Conservation (phyloP, 30 jellyfish, hydroid and myxozoan genomes). For the Hydractinia symbiolongicarpus region DNA sequence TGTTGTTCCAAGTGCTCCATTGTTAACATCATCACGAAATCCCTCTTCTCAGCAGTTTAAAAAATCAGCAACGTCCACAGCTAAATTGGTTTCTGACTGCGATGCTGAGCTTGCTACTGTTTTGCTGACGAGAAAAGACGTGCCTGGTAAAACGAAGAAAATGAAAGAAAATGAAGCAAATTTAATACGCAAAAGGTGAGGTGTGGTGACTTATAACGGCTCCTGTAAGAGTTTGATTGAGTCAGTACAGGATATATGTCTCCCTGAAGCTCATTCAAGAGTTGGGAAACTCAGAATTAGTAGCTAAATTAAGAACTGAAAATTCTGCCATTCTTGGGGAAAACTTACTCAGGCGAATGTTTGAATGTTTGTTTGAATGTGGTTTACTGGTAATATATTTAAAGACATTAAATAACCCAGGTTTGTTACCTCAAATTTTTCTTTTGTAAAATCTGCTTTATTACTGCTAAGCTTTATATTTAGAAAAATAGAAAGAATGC, state of each 20-base stretch:
- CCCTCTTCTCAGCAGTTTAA: neutral
- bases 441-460: too few species aligned
- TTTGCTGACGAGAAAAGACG: conserved; percentile 60
- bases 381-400: too few species aligned
- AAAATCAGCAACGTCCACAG: conserved; percentile 11
- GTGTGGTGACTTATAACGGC: neutral
- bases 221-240: too few species aligned
- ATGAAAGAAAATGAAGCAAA: conserved; percentile 53
- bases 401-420: too few species aligned
- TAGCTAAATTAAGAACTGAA: too few species aligned
- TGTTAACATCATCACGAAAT: neutral
- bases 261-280: too few species aligned
- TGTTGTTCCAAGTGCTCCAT: neutral
- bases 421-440: too few species aligned
- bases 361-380: too few species aligned
- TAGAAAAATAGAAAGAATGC: conserved; percentile 90
- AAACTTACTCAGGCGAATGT: too few species aligned
- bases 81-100: conserved; percentile 86
- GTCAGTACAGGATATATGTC: too few species aligned
- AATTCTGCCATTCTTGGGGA: too few species aligned
- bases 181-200: conserved; percentile 65
- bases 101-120: conserved; percentile 92
- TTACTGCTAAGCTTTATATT: neutral
- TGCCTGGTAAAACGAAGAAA: conserved; percentile 49
- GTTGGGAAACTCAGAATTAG: too few species aligned